Percentiles rank a stretch among this genome's conserved stretches.
These are phyloP conservation scores for human (Homo sapiens) DNA, from an alignment of 2,113 vertebrate genomes.

Conservation along the genomic window DNA sequence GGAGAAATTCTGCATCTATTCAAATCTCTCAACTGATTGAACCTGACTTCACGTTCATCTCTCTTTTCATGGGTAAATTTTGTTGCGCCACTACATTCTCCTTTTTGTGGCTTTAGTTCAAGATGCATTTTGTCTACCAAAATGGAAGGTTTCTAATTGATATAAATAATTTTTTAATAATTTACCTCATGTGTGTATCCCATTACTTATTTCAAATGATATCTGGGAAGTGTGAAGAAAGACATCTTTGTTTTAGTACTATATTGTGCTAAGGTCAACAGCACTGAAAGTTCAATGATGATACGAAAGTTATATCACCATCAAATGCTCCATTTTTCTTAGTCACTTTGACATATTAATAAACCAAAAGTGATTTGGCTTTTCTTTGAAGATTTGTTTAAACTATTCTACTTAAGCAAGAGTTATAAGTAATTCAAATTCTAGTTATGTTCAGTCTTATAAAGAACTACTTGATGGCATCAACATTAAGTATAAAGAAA, in stretches of 20 bases:
- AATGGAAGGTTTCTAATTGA: neutral
- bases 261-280: neutral
- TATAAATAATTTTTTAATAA: neutral
- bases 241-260: neutral
- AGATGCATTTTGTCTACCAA: neutral
- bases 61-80: neutral
- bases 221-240: neutral
- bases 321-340: neutral
- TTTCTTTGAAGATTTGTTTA: constrained; percentile 32
- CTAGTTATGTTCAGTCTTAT: neutral
- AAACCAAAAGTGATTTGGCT: neutral
- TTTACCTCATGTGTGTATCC: neutral
- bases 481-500: neutral
- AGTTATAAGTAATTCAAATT: neutral
- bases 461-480: neutral
- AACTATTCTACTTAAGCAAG: neutral
- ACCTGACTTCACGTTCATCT: neutral
- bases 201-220: neutral
- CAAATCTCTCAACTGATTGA: neutral
- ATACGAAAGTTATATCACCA: neutral
- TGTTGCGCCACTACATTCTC: neutral
- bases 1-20: neutral
- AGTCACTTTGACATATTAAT: neutral
- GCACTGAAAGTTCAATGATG: neutral
- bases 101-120: neutral